Evolutionary conservation across 30 jellyfish, hydroid and myxozoan species (phyloP), one percentile per base, ranked within the genome.

Genomic region (Pelagia noctiluca): DNA sequence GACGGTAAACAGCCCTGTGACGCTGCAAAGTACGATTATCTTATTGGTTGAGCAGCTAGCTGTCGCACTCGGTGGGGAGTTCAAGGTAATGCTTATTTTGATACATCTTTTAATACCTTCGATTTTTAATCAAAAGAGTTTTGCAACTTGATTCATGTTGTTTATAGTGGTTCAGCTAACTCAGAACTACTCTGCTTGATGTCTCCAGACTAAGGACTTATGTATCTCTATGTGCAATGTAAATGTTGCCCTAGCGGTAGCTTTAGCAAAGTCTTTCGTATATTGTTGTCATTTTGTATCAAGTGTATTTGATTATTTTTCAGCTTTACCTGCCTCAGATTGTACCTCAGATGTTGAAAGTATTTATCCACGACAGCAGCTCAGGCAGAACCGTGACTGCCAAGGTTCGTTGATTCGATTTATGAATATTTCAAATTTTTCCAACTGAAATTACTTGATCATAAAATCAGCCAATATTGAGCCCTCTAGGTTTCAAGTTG

Each of bases 51-150:
- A 85, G 46, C 97, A 92, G 28, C 90, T 92, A n/a, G 96, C 98
- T 7, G 88, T 77, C 13, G 98, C 98, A 28, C 92, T 92, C 7
- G 91, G 97, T 26, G 98, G 98, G 86, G 98, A 92, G 54, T 92
- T 92, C 85, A 92, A 86, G 88, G 98, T 92, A 77, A 35, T 89
- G 8, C 16, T 4, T 36, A 19, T n/a, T 63, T 25, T n/a, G 26
- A 16, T n/a, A 23, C 31, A 3, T 23, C 13, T 34, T 24, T 63
- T n/a, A n/a, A n/a, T n/a, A n/a, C n/a, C n/a, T n/a, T n/a, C n/a
- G n/a, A n/a, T n/a, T n/a, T n/a, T n/a, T n/a, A n/a, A n/a, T n/a
- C n/a, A n/a, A n/a, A n/a, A n/a, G n/a, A n/a, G n/a, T n/a, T n/a
- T n/a, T n/a, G n/a, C n/a, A n/a, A n/a, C n/a, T n/a, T n/a, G n/a